phyloP scores from a whole-genome alignment of 2,797 vertebrate genomes.

The Calcarius lapponicus region DNA sequence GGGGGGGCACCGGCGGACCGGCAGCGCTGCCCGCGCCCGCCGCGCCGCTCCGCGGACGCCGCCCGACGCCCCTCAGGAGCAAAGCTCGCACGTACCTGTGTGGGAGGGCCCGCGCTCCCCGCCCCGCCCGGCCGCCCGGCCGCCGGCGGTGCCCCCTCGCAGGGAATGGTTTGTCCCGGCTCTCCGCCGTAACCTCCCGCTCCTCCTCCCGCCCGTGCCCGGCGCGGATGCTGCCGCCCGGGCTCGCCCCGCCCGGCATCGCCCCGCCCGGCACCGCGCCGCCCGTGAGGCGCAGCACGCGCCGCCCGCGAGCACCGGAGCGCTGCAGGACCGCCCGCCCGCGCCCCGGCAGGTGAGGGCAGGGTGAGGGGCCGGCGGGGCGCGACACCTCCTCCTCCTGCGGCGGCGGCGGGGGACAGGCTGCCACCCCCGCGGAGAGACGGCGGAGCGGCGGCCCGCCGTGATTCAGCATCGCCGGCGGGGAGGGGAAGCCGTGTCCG shows the following conservation, averaged over 20 bases:
- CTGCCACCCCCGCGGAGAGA: neutral
- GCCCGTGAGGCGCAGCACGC: neutral
- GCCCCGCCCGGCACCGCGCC: neutral
- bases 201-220: neutral
- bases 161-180: slow-evolving; percentile 61
- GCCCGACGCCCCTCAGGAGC: too few species aligned
- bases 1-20: neutral
- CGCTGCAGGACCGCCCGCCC: neutral
- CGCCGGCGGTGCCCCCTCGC: neutral
- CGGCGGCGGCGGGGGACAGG: neutral
- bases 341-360: slow-evolving; percentile 1
- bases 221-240: neutral
- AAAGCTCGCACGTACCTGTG: neutral
- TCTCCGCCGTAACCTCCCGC: neutral
- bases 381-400: neutral
- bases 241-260: neutral
- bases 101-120: neutral
- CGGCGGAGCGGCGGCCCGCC: neutral
- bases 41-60: neutral
- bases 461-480: slow-evolving; percentile 44
- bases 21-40: neutral
- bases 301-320: neutral
- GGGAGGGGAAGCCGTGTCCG: neutral
- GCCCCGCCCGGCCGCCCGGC: neutral
- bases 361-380: neutral